These are phyloP conservation scores for Carassius auratus DNA, from an alignment of 2,113 vertebrate genomes.

Conservation along the genomic window DNA sequence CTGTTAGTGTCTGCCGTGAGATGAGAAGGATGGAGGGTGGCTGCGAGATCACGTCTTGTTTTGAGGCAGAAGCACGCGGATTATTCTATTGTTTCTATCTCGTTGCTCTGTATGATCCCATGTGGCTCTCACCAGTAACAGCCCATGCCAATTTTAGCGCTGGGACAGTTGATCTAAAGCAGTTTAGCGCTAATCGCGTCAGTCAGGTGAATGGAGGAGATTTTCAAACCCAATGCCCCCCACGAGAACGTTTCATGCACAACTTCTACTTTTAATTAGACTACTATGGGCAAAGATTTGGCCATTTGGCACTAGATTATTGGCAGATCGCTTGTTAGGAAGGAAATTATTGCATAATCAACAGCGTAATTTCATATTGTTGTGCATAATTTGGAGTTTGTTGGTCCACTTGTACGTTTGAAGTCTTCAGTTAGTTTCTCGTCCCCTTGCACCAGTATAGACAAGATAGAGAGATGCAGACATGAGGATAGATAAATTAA, in stretches of 20 bases:
- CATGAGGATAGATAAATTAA: background rate
- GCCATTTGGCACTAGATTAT: background rate
- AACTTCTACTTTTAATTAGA: background rate
- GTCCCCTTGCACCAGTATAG: no score
- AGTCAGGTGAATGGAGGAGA: constrained; percentile 40
- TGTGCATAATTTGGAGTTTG: background rate
- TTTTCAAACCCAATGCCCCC: background rate
- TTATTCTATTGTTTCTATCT: constrained; percentile 35
- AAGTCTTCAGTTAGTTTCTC: background rate
- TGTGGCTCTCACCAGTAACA: constrained; percentile 19
- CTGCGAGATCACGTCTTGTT: background rate
- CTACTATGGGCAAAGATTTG: background rate
- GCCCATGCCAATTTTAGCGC: constrained; percentile 37
- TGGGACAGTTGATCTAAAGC: constrained; percentile 32
- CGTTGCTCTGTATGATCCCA: constrained; percentile 3
- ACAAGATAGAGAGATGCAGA: background rate
- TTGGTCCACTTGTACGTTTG: background rate
- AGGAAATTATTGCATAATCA: background rate
- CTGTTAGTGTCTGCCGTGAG: constrained; percentile 18
- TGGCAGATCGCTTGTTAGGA: background rate
- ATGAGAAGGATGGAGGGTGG: background rate
- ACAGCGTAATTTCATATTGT: background rate
- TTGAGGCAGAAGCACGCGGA: background rate
- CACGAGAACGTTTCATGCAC: background rate
- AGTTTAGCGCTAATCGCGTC: constrained; percentile 46